Conservation (phyloP, 1,140 invertebrate species). For the Nixonia krombeini region DNA sequence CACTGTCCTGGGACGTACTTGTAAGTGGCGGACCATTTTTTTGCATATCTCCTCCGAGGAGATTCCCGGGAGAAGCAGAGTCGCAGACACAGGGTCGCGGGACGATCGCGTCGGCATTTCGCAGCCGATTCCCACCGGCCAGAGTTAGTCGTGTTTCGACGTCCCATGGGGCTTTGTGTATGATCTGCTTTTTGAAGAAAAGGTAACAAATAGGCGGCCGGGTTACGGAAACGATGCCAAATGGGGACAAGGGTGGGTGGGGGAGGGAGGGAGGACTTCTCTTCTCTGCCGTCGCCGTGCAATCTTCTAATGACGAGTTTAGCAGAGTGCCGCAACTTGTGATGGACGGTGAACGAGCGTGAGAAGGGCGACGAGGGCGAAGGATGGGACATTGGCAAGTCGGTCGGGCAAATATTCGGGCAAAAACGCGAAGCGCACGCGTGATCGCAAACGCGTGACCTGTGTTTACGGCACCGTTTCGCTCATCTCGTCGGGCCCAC, state of each 20-base stretch:
- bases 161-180: conserved; percentile 20
- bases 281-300: conserved; percentile 27
- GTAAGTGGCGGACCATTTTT: too few relatives aligned
- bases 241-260: conserved; percentile 24
- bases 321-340: conserved; percentile 23
- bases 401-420: conserved; percentile 46
- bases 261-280: conserved; percentile 27
- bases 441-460: conserved; percentile 52
- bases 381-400: conserved; percentile 21
- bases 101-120: conserved; percentile 28
- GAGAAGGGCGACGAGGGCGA: conserved; percentile 33
- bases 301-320: conserved; percentile 58
- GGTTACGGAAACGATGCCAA: too few relatives aligned
- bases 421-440: conserved; percentile 37
- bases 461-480: conserved; percentile 58
- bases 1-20: too few relatives aligned
- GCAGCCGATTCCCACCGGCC: conserved; percentile 38
- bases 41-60: too few relatives aligned
- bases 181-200: conserved; percentile 34
- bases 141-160: conserved; percentile 33
- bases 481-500: conserved; percentile 30
- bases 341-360: conserved; percentile 28
- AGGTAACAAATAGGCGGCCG: conserved; percentile 34
- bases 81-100: too few relatives aligned
- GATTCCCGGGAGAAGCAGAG: too few relatives aligned